Percentiles rank a stretch among this genome's conserved stretches.
Conservation (phyloP, 2,888 invertebrate genomes). For the Erynnis tages region DNA sequence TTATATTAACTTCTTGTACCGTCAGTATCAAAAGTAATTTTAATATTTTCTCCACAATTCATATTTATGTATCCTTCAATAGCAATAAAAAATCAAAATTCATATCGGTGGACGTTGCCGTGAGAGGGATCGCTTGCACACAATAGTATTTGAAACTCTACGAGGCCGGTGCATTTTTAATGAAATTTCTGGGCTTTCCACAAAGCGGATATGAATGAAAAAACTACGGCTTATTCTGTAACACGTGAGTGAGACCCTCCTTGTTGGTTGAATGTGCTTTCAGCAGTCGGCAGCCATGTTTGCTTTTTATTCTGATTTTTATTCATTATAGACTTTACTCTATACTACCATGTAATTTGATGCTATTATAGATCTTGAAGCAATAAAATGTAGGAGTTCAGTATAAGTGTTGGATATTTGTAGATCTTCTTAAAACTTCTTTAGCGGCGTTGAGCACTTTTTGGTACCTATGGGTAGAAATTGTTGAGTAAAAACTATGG, state of each 20-base stretch:
- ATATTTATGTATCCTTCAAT: conserved; percentile 27
- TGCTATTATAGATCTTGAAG: not conserved
- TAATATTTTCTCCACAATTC: conserved; percentile 8
- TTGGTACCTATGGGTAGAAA: too few species aligned
- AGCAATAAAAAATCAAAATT: conserved; percentile 31
- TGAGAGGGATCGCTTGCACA: conserved; percentile 36
- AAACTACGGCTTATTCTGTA: conserved; percentile 53
- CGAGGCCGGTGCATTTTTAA: conserved; percentile 55
- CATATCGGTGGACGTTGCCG: conserved; percentile 38
- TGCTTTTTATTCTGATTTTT: conserved; percentile 16
- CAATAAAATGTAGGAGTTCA: not conserved
- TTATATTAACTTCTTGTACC: too few species aligned
- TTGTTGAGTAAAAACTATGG: too few species aligned
- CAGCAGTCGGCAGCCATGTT: conserved; percentile 23
- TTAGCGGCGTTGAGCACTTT: too few species aligned
- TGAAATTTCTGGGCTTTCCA: conserved; percentile 70
- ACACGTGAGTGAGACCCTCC: conserved; percentile 39
- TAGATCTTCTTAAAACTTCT: too few species aligned
- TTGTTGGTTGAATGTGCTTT: conserved; percentile 29
- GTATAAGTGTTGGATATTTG: too few species aligned
- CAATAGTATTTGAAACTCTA: conserved; percentile 40
- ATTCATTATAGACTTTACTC: conserved; percentile 3
- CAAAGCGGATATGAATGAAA: conserved; percentile 64
- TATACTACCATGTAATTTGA: not conserved
- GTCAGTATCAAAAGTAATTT: too few species aligned